A percentile compares a stretch with the other conserved stretches of the same genome.
These are phyloP conservation scores for Falco columbarius DNA, from an alignment of 2,797 vertebrate genomes.

Conservation along the genomic window DNA sequence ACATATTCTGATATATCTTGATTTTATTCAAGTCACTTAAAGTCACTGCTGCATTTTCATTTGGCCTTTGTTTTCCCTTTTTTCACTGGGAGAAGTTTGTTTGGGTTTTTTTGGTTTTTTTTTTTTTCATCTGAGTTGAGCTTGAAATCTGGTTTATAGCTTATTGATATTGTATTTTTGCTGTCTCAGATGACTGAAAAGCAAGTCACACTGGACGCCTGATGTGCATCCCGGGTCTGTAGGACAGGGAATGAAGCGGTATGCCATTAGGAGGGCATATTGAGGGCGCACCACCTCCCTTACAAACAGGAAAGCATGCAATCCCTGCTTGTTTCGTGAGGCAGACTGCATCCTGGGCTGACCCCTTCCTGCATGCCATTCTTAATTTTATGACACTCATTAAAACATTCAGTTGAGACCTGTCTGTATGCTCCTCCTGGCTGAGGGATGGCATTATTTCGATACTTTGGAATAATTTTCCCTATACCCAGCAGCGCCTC, in stretches of 20 bases:
- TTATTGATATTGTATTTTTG: neutral
- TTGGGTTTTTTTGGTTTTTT: too few species aligned
- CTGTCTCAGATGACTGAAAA: neutral
- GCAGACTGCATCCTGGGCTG: neutral
- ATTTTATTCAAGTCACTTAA: neutral
- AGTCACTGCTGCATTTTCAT: neutral
- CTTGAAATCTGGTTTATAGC: neutral
- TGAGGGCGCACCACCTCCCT: neutral
- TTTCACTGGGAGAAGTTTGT: neutral
- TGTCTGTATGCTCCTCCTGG: neutral
- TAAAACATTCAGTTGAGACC: neutral
- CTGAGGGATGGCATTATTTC: neutral
- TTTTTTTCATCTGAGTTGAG: neutral
- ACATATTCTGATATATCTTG: neutral
- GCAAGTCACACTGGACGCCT: neutral
- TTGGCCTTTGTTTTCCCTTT: neutral
- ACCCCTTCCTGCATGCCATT: neutral
- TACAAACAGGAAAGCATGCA: neutral
- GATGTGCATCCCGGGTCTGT: neutral
- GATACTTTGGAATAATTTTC: neutral
- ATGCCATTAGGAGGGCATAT: neutral
- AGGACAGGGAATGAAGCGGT: neutral
- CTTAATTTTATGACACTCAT: neutral
- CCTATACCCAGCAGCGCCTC: neutral
- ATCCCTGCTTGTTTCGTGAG: neutral